Conservation (phyloP, 2,797 vertebrate genomes). For the Ispidina lecontei region DNA sequence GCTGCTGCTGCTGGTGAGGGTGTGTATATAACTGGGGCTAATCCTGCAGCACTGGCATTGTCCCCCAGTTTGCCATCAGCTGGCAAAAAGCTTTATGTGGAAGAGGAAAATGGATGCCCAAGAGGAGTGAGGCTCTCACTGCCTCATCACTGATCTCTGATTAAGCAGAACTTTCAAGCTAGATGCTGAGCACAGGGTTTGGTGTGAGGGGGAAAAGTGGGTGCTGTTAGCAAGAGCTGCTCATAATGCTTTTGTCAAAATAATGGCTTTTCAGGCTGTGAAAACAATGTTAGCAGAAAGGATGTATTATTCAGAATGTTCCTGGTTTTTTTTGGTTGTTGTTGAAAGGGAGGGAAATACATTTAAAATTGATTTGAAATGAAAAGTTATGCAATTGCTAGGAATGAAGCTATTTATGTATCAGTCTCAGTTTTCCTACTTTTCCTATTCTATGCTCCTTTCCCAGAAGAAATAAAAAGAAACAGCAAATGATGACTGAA, state of each 20-base stretch:
- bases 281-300: conserved; percentile 56
- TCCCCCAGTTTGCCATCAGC: neutral
- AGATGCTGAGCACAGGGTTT: neutral
- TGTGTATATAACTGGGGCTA: neutral
- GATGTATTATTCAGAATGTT: conserved; percentile 49
- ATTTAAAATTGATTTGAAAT: conserved; percentile 62
- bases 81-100: neutral
- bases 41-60: neutral
- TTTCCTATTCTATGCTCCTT: neutral
- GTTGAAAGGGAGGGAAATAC: conserved; percentile 33
- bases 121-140: neutral
- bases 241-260: conserved; percentile 54
- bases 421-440: conserved; percentile 23
- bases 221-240: conserved; percentile 15
- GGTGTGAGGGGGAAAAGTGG: neutral
- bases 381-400: conserved; percentile 60
- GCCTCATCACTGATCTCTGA: neutral
- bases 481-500: neutral
- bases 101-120: neutral
- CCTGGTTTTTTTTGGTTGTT: neutral
- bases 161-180: neutral
- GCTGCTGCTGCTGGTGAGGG: neutral
- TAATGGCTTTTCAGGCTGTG: conserved; percentile 39
- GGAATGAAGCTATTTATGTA: conserved; percentile 49
- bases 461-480: conserved; percentile 33